Evolutionary conservation across 2,888 invertebrate species (phyloP), one percentile per base, ranked within the genome.

Genomic region (Oligia fasciuncula): DNA sequence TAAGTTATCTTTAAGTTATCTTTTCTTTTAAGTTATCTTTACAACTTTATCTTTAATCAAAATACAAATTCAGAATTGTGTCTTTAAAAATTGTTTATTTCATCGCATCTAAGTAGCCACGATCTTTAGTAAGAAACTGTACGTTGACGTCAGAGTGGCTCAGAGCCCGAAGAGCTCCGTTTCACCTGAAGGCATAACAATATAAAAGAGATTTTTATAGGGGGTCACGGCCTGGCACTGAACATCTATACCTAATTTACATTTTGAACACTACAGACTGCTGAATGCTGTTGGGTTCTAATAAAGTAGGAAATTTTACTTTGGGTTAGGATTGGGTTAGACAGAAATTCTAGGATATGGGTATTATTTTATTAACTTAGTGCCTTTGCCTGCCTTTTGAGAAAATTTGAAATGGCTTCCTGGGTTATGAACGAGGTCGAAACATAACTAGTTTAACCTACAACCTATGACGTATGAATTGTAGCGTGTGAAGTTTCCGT

Each of bases 201-300:
- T 85, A 84, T 80, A 78, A 79, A 76, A 79, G 71, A 74, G 75
- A 51, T 73, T 80, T 84, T 87, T 85, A 84, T 79, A 77, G 63
- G 70, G 51, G 81, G 78, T 79, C 81, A 76, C 54, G 76, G 54
- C 67, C 73, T 69, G 43, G 49, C 60, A 80, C 74, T 79, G 73
- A 79, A 79, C 80, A 78, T 76, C 57, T 63, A 75, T 74, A 81
- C 74, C 65, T 80, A 74, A 77, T 84, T 88, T 87, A 86, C 84
- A 86, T 85, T 82, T 87, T 82, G 78, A 85, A 79, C 80, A 73
- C 72, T 62, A 70, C 75, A 73, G 60, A 79, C 76, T 77, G 76
- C 77, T 80, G 67, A 75, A 77, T 74, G 49, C 46, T 67, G 49
- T 63, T 73, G 72, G 68, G 40, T 49, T 65, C 57, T 70, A 72